phyloP scores from a whole-genome alignment of 2,113 vertebrate genomes.

The Onychostoma macrolepis region DNA sequence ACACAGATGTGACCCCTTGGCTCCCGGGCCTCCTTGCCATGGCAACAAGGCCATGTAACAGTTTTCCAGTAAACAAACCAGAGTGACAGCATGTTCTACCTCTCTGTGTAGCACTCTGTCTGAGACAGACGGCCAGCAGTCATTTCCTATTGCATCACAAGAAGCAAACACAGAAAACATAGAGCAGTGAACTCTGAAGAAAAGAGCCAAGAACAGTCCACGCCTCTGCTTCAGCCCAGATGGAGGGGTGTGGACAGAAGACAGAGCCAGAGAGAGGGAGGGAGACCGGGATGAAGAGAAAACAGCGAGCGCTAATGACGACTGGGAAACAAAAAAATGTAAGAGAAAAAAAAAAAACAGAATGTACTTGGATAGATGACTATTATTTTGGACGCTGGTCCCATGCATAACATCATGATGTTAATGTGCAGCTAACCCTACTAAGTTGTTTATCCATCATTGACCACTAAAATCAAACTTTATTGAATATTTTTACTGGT shows the following conservation, averaged over 20 bases:
- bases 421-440: background rate
- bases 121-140: slow-evolving; percentile 1
- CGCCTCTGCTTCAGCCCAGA: slow-evolving; percentile 46
- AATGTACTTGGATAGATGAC: slow-evolving; percentile 27
- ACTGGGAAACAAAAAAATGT: background rate
- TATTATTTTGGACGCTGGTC: background rate
- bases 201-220: slow-evolving; percentile 28
- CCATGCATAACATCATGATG: background rate
- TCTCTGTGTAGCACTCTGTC: slow-evolving; percentile 19
- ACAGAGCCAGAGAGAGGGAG: slow-evolving; percentile 54
- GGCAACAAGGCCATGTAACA: slow-evolving; percentile 47
- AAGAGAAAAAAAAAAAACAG: slow-evolving; percentile 23
- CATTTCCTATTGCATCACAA: slow-evolving; percentile 49
- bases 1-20: slow-evolving; percentile 59
- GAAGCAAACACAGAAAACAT: slow-evolving; percentile 39
- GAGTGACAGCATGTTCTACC: slow-evolving; percentile 31
- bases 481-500: background rate
- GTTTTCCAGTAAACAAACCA: slow-evolving; percentile 56
- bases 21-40: slow-evolving; percentile 42
- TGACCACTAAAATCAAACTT: background rate
- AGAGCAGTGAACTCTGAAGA: background rate
- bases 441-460: background rate
- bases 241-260: slow-evolving; percentile 55
- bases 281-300: slow-evolving; percentile 28
- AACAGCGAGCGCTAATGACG: background rate